These are phyloP conservation scores for Phodopus roborovskii DNA, from an alignment of 2,113 vertebrate genomes.

Conservation along the genomic window DNA sequence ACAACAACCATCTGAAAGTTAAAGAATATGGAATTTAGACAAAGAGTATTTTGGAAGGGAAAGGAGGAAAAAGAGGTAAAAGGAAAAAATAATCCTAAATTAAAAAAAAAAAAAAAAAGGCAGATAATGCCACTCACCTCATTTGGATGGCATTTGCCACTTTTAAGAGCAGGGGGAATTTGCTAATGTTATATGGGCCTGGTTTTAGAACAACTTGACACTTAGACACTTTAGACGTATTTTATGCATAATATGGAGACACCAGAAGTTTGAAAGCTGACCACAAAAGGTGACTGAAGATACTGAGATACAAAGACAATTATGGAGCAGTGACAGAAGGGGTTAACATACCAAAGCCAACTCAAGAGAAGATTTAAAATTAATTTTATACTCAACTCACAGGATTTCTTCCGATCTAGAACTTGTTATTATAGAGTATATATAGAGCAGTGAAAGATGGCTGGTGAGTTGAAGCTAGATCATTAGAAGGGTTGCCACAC, in stretches of 20 bases:
- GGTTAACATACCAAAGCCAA: not conserved
- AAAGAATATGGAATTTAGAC: slow-evolving; percentile 37
- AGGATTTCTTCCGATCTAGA: not conserved
- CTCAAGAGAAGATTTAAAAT: not conserved
- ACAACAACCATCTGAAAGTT: slow-evolving; percentile 31
- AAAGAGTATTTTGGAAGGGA: slow-evolving; percentile 21
- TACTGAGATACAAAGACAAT: not conserved
- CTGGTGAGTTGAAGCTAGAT: not conserved
- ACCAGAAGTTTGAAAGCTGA: not conserved
- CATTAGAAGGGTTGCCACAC: not conserved
- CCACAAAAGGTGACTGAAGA: not conserved
- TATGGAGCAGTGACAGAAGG: not conserved
- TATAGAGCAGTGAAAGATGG: not conserved
- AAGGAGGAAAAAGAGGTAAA: not conserved
- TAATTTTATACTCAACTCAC: not conserved
- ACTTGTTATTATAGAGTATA: not conserved
- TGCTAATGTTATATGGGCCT: not conserved
- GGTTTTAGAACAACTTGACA: not conserved
- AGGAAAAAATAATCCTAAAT: not conserved
- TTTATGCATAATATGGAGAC: not conserved
- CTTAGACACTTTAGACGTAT: not conserved
- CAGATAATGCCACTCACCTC: not conserved
- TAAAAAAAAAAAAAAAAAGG: not conserved
- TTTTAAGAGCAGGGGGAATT: not conserved
- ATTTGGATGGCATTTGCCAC: not conserved